A percentile compares a stretch with the other conserved stretches of the same genome.
phyloP scores from a whole-genome alignment of 2,113 vertebrate genomes.

The Myiopsitta monachus region DNA sequence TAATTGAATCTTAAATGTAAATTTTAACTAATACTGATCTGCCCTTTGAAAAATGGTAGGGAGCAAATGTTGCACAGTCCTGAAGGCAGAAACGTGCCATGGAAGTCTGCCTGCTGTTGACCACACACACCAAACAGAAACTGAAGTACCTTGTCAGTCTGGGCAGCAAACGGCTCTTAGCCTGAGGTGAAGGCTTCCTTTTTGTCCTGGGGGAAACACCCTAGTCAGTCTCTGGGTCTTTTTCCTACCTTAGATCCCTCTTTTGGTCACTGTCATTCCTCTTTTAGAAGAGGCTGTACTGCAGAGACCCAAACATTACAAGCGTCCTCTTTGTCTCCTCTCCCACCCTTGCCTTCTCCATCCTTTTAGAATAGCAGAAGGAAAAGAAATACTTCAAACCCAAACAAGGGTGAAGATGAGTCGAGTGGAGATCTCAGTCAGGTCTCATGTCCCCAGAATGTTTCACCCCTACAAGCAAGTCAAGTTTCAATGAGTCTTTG shows the following conservation, averaged over 20 bases:
- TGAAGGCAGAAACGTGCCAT: background rate
- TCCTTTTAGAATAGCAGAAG: background rate
- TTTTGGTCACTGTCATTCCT: background rate
- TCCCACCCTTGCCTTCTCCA: background rate
- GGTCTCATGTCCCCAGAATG: background rate
- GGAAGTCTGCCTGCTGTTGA: background rate
- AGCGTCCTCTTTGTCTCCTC: background rate
- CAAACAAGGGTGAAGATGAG: background rate
- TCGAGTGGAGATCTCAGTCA: background rate
- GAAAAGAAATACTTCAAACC: background rate
- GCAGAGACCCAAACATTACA: background rate
- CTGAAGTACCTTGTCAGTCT: background rate
- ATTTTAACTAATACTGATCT: background rate
- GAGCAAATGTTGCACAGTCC: background rate
- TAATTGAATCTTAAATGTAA: background rate
- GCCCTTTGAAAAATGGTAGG: background rate
- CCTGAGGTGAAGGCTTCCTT: background rate
- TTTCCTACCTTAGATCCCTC: background rate
- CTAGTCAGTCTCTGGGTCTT: background rate
- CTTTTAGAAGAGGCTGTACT: background rate
- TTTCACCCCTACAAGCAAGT: background rate
- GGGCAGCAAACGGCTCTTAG: background rate
- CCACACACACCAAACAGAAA: background rate
- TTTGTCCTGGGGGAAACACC: background rate
- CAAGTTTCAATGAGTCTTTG: background rate